These are phyloP conservation scores for Pelecanoides urinatrix DNA, from an alignment of 2,113 vertebrate genomes.

Conservation along the genomic window DNA sequence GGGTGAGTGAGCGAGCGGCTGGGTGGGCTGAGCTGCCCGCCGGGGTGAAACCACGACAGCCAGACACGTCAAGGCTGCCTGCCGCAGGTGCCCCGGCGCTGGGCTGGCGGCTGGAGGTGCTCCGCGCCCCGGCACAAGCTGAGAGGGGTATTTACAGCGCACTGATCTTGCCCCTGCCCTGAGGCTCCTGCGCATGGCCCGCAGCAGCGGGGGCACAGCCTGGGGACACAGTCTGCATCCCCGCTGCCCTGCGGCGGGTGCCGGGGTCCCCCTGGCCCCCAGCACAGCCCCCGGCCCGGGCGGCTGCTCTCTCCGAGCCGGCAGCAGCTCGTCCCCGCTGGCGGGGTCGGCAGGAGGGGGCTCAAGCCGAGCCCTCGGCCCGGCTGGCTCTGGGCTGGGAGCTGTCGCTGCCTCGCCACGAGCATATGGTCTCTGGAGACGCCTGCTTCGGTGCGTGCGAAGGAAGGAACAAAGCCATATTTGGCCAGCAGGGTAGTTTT, in stretches of 20 bases:
- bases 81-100: fast-evolving
- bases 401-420: background rate
- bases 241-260: fast-evolving
- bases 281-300: fast-evolving
- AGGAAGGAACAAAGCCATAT: background rate
- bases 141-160: fast-evolving
- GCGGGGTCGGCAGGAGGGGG: background rate
- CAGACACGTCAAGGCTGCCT: background rate
- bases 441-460: fast-evolving
- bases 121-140: fast-evolving
- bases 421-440: background rate
- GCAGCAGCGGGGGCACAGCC: background rate
- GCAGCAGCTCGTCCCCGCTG: background rate
- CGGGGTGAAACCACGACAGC: background rate
- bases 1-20: fast-evolving
- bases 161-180: background rate
- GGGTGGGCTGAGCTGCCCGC: background rate
- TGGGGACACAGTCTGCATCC: no score
- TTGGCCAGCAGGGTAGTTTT: background rate
- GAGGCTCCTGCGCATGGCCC: fast-evolving
- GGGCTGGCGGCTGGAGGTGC: background rate
- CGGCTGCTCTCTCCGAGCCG: fast-evolving
- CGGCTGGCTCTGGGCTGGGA: background rate
- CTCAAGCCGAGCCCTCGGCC: fast-evolving
- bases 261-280: background rate